Evolutionary conservation across 2,113 vertebrate species (phyloP).

Genomic region (Paralichthys olivaceus): DNA sequence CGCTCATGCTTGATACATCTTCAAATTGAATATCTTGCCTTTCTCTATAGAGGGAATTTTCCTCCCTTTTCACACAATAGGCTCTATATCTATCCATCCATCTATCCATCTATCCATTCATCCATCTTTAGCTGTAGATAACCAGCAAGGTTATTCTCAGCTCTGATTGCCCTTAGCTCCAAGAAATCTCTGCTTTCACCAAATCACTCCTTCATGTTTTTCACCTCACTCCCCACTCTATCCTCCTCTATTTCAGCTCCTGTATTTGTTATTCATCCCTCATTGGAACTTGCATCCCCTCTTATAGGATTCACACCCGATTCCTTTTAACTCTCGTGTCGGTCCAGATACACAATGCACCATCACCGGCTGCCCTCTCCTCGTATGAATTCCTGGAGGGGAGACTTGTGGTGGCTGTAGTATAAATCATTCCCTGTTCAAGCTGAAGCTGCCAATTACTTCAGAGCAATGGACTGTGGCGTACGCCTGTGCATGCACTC

Average conservation of each 20-base stretch:
- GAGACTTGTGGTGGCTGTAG: slow-evolving; percentile 40
- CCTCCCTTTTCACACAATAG: neutral
- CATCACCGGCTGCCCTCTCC: slow-evolving; percentile 27
- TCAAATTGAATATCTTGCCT: neutral
- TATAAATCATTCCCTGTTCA: slow-evolving; percentile 63
- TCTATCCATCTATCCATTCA: neutral
- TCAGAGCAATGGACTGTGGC: slow-evolving; percentile 56
- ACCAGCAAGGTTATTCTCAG: slow-evolving; percentile 24
- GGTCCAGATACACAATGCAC: slow-evolving; percentile 30
- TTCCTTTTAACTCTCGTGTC: slow-evolving; percentile 21
- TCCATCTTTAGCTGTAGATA: slow-evolving; percentile 1
- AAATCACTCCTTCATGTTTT: slow-evolving; percentile 32
- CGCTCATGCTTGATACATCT: neutral
- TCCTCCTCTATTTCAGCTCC: slow-evolving; percentile 26
- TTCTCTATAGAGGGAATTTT: neutral
- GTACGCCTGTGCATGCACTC: neutral
- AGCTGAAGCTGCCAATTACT: slow-evolving; percentile 62
- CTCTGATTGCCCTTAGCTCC: slow-evolving; percentile 25
- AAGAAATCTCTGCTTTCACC: slow-evolving; percentile 32
- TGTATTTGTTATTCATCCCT: slow-evolving; percentile 39
- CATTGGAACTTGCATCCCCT: slow-evolving; percentile 19
- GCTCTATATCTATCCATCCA: too few relatives aligned
- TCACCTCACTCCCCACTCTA: slow-evolving; percentile 12
- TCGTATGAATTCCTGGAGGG: slow-evolving; percentile 42
- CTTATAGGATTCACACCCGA: slow-evolving; percentile 32